Evolutionary conservation across 2,113 vertebrate genomes (phyloP), one percentile per base, ranked within the genome.

Genomic region (Ailurus styani): DNA sequence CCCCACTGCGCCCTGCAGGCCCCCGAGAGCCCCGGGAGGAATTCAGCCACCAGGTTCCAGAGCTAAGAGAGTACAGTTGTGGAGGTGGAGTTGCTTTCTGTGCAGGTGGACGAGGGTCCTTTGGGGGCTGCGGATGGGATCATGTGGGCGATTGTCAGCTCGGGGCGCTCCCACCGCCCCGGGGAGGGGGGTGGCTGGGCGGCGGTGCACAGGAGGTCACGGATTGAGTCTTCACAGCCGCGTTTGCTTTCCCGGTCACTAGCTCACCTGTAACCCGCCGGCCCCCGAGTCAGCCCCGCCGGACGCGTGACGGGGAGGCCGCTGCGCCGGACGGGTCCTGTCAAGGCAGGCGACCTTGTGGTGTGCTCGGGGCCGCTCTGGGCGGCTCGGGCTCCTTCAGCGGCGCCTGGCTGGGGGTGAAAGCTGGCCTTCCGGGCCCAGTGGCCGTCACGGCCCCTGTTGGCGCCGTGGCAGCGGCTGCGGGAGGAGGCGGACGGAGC

Each of bases 111-210:
- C 18, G 18, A 29, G n/a, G 0, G 2, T 27, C 45, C 40, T 40
- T 14, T 0, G 0, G 47, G 52, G 15, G 13, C 84, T 70, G 37
- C 20, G 18, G 11, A 20, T 6, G 6, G 57, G 54, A 20, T 5
- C 7, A 2, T 34, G 4, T 2, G 0, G n/a, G 23, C 27, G 57
- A 52, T 15, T 1, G 6, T 54, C 78, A 87, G 17, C 47, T 50
- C 17, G 1, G 50, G 31, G 79, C 64, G 21, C 40, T 78, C 42
- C 21, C 3, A 3, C 70, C 25, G 18, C n/a, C 3, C 70, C 52
- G 37, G 68, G 4, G 5, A 1, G 18, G 17, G 29, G 9, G 72
- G 21, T 55, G 3, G n/a, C n/a, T n/a, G n/a, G n/a, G n/a, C n/a
- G n/a, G n/a, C n/a, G n/a, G n/a, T n/a, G n/a, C n/a, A 34, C 62